Evolutionary conservation across 2,888 invertebrate species (phyloP), one percentile per base, ranked within the genome.

Genomic region (Zonitis immaculata): DNA sequence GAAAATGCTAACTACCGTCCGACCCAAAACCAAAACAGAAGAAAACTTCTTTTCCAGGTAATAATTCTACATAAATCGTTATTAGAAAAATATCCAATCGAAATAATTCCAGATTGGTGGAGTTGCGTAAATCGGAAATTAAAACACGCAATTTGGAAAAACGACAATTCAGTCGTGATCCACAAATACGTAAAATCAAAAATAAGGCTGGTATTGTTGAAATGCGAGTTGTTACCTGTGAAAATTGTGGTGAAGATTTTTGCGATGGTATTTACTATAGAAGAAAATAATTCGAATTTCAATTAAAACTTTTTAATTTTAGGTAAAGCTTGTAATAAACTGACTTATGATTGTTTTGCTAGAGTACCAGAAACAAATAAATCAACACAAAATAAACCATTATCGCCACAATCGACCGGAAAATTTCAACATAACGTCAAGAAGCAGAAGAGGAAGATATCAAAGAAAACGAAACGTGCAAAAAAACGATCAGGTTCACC

Each of bases 1-100:
- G 94, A 85, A 89, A 73, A 94, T 95, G 94, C 78, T 95, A 51
- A 94, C 94, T 11, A 87, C 89, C n/a, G 74, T 89, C 25, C 79
- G 93, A 63, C 94, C 94, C 0, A 91, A 91, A 73, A 82, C 82
- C 26, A 89, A 89, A 67, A 75, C 84, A 20, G 94, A 95, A 66
- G 93, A 94, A 76, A 90, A 91, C 68, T 90, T 89, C 77, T 94
- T 90, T 71, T 89, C 90, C 59, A 84, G 87, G 86, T 85, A 71
- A 60, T 11, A 22, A 47, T 27, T 43, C 26, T 20, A 27, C n/a
- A 11, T 3, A 18, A n/a, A 35, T 14, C 6, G n/a, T 3, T 12
- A n/a, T 35, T 39, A n/a, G n/a, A 39, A 7, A 11, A 28, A 28
- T 32, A 6, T 12, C 6, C 6, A 25, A 25, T 6, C 1, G 7